phyloP scores from a whole-genome alignment of 2,888 invertebrate genomes.

The Drosophila yooni region DNA sequence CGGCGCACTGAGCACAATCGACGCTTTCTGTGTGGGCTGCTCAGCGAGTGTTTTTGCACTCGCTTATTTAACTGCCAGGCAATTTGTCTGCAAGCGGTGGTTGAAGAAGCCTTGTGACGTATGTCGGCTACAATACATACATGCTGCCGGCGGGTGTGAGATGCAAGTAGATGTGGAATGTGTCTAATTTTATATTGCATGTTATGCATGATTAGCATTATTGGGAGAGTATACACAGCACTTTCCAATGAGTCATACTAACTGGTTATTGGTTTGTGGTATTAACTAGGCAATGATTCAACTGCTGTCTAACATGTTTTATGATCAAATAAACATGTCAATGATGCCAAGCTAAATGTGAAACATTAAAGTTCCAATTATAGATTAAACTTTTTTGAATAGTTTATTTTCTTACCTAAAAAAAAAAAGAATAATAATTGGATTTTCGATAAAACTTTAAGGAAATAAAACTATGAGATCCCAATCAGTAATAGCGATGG shows the following conservation, averaged over 20 bases:
- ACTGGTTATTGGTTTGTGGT: background rate
- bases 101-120: slow-evolving; percentile 65
- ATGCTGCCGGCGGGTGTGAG: background rate
- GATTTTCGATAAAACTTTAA: background rate
- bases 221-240: background rate
- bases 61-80: background rate
- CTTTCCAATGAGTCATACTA: slow-evolving; percentile 6
- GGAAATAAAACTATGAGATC: background rate
- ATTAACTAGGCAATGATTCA: background rate
- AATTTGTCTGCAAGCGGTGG: slow-evolving; percentile 31
- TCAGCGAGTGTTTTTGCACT: slow-evolving; percentile 19
- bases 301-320: background rate
- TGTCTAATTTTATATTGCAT: background rate
- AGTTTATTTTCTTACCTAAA: background rate
- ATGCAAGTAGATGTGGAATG: background rate
- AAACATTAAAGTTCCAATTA: background rate
- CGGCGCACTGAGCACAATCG: slow-evolving; percentile 54
- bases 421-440: background rate
- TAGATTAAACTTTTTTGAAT: background rate
- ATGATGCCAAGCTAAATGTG: background rate
- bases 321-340: background rate
- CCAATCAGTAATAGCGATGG: background rate
- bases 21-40: slow-evolving; percentile 50
- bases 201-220: slow-evolving; percentile 14
- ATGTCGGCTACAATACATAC: slow-evolving; percentile 12